Evolutionary conservation across 2,888 invertebrate genomes (phyloP).

Genomic region (Vandiemenella viatica): DNA sequence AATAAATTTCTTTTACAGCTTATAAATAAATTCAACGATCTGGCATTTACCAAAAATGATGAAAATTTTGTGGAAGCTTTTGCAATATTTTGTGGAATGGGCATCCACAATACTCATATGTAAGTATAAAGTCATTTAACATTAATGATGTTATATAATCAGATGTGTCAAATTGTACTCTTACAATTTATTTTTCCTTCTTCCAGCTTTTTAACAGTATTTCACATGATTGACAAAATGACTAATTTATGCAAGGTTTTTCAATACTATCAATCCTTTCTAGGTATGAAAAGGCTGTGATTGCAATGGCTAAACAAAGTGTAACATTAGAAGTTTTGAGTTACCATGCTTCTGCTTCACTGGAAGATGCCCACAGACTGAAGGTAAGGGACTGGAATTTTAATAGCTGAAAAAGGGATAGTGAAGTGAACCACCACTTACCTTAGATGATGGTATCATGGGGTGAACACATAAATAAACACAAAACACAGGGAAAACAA

Average conservation of each 20-base stretch:
- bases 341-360: slow-evolving; percentile 84
- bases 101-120: slow-evolving; percentile 93
- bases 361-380: slow-evolving; percentile 76
- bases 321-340: slow-evolving; percentile 88
- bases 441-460: too few species aligned
- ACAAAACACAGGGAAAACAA: too few species aligned
- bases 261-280: background rate
- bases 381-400: too few species aligned
- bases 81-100: slow-evolving; percentile 95
- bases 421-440: too few species aligned
- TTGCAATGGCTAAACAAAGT: slow-evolving; percentile 91
- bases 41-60: slow-evolving; percentile 85
- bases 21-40: slow-evolving; percentile 82
- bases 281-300: slow-evolving; percentile 83
- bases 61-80: slow-evolving; percentile 95
- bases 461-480: too few species aligned
- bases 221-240: too few species aligned
- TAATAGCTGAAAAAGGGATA: too few species aligned
- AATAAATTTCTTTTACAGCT: slow-evolving; percentile 40
- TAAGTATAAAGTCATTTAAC: slow-evolving; percentile 26
- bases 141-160: too few species aligned
- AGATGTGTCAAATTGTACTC: background rate
- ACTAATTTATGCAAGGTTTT: too few species aligned
- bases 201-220: too few species aligned
- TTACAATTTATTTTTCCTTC: background rate